Evolutionary conservation across 2,888 invertebrate genomes (phyloP), one percentile per base, ranked within the genome.

Genomic region (Taphrorychus bicolor): DNA sequence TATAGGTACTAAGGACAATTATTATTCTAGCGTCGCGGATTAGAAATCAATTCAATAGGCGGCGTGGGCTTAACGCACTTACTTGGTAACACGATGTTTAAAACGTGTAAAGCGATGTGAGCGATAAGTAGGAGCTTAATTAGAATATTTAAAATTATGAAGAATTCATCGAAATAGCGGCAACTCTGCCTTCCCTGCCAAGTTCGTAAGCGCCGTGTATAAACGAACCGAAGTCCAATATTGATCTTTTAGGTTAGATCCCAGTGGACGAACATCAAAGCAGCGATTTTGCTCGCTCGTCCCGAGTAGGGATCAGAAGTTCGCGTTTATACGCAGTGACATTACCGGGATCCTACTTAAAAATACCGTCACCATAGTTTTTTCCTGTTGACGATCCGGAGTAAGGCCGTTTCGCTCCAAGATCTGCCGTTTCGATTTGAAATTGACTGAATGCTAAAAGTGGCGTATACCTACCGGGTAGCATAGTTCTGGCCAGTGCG

Each of bases 201-300:
- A 19, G 63, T 60, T 71, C 70, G 68, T 51, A 54, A 66, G 49
- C 63, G 57, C 64, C 66, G 71, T 65, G 72, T 72, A 70, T 67
- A 75, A 9, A n/a, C 16, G 32, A 16, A 24, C n/a, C 76, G 73
- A 71, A 72, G 71, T 73, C 74, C 73, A 76, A 77, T 80, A 80
- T 80, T 78, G 80, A 80, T 80, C 78, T 79, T 79, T 77, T 77
- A 77, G 78, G 78, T 79, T 80, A 78, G 79, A 78, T 79, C 79
- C 80, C 78, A 70, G 76, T 78, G 79, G 79, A 78, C 72, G 75
- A 14, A 73, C 73, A 74, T 72, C 72, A 73, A 72, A 73, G 72
- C 32, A 45, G 14, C 74, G 73, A 71, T 73, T 73, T 71, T 64
- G 59, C 23, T 51, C 58, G 23, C 45, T 59, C 40, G 70, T 63